Conservation (phyloP, 2,888 invertebrate species). For the Heliothis peltigera region DNA sequence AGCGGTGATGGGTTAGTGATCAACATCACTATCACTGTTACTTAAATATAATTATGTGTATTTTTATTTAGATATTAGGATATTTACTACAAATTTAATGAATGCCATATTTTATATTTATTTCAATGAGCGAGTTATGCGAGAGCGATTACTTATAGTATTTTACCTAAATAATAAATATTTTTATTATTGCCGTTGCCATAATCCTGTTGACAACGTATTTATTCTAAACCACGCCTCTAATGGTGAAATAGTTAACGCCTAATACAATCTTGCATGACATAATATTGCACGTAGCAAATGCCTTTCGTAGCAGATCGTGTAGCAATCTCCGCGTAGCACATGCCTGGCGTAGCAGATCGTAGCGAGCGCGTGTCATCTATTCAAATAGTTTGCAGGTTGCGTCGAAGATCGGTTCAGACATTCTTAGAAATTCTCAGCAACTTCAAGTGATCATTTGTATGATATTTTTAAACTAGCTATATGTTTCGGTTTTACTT, state of each 20-base stretch:
- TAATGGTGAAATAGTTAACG: conserved; percentile 24
- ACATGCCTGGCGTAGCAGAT: conserved; percentile 33
- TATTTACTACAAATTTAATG: no score
- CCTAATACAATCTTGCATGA: background rate
- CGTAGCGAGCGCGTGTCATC: conserved; percentile 17
- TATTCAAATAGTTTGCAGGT: background rate
- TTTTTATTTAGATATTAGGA: no score
- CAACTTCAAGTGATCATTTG: background rate
- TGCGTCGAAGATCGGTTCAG: background rate
- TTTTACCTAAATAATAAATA: no score
- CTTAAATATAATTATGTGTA: background rate
- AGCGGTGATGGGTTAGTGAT: conserved; percentile 26
- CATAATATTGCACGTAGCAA: conserved; percentile 27
- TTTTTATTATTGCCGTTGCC: background rate
- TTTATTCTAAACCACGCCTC: background rate
- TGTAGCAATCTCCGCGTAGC: conserved; percentile 43
- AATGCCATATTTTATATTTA: no score
- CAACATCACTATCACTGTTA: conserved; percentile 7
- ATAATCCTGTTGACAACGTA: background rate
- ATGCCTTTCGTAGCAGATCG: conserved; percentile 32
- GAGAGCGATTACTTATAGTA: no score
- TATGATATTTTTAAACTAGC: background rate
- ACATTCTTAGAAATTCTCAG: background rate
- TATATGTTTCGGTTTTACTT: no score
- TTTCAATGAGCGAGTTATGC: no score